Conservation (phyloP, 2,113 vertebrate species). For the Dipodomys merriami region DNA sequence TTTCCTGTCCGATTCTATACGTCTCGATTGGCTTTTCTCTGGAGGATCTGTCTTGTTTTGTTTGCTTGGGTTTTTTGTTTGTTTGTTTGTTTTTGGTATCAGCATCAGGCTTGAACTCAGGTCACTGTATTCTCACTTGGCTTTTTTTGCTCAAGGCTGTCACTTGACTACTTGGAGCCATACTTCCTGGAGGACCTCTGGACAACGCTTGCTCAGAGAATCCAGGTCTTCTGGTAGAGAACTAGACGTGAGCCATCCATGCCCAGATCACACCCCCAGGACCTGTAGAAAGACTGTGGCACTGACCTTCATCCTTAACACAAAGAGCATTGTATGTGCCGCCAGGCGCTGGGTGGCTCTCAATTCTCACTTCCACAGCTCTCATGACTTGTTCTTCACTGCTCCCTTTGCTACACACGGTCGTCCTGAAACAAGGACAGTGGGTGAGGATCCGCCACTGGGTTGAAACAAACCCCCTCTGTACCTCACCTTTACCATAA, state of each 20-base stretch:
- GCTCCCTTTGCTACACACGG: slow-evolving; percentile 89
- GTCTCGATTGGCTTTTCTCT: not conserved
- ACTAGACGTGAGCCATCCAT: not conserved
- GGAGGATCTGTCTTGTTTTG: too few species aligned
- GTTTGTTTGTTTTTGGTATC: too few species aligned
- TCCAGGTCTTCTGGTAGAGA: not conserved
- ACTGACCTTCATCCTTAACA: slow-evolving; percentile 94
- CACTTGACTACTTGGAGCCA: not conserved
- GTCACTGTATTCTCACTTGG: too few species aligned
- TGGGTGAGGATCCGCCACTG: not conserved
- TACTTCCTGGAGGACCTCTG: not conserved
- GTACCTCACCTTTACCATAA: too few species aligned
- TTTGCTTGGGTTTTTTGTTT: too few species aligned
- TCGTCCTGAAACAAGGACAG: slow-evolving; percentile 88
- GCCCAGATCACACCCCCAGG: not conserved
- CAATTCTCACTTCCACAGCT: slow-evolving; percentile 90
- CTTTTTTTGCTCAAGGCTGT: not conserved
- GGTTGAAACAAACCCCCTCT: not conserved
- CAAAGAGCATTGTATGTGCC: slow-evolving; percentile 90
- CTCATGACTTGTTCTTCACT: slow-evolving; percentile 85
- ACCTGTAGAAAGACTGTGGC: slow-evolving; percentile 47
- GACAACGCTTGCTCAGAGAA: not conserved
- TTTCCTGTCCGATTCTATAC: not conserved
- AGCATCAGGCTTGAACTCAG: too few species aligned
- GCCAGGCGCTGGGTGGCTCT: slow-evolving; percentile 86